Evolutionary conservation across 2,888 invertebrate species (phyloP).

Genomic region (Cephus pygmeus): DNA sequence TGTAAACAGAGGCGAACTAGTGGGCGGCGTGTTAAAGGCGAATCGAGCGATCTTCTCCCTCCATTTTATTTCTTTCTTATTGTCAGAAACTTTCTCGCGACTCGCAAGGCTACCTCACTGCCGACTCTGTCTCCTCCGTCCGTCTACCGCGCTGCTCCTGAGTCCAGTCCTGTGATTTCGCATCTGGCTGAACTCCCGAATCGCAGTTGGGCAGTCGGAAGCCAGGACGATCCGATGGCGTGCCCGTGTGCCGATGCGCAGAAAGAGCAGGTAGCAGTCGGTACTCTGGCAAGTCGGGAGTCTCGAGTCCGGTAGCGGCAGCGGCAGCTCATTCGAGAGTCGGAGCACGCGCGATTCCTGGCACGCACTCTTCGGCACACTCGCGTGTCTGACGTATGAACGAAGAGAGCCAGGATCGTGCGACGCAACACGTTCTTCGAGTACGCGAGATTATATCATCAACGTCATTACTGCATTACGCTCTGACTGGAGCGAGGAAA

Average conservation of each 20-base stretch:
- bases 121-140: too few relatives aligned
- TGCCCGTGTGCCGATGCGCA: too few relatives aligned
- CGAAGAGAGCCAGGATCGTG: constrained; percentile 5
- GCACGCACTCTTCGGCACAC: constrained; percentile 41
- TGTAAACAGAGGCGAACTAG: neutral
- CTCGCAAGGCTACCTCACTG: too few relatives aligned
- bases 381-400: constrained; percentile 13
- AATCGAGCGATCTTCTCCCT: neutral
- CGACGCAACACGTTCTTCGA: neutral
- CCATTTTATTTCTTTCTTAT: too few relatives aligned
- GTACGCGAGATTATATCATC: constrained; percentile 57
- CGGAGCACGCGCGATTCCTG: constrained; percentile 50
- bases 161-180: too few relatives aligned
- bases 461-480: constrained; percentile 60
- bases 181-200: too few relatives aligned
- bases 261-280: too few relatives aligned
- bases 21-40: constrained; percentile 2
- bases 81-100: too few relatives aligned
- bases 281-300: too few relatives aligned
- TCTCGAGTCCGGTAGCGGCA: neutral
- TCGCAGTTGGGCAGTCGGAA: too few relatives aligned
- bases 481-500: constrained; percentile 23
- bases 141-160: too few relatives aligned
- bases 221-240: too few relatives aligned
- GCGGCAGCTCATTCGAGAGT: constrained; percentile 33